phyloP scores from a whole-genome alignment of 2,113 vertebrate genomes.

The Benitochromis conjunctus region DNA sequence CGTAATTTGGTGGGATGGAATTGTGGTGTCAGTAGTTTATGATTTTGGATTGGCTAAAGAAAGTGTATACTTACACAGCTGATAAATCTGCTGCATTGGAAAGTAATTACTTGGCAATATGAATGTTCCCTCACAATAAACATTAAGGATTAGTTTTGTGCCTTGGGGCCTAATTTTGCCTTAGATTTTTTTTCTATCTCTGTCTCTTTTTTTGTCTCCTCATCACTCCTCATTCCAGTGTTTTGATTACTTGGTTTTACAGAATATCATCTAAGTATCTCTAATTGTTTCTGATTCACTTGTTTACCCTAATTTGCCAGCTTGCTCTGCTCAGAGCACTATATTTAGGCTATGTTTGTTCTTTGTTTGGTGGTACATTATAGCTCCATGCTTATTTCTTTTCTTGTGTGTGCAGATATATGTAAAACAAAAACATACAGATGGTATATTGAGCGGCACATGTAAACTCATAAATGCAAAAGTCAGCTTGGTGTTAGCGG shows the following conservation, averaged over 20 bases:
- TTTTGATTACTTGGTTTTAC: slow-evolving; percentile 35
- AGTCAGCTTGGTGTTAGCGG: neutral
- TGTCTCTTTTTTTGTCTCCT: neutral
- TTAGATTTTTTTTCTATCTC: neutral
- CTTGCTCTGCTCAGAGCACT: neutral
- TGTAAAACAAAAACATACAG: neutral
- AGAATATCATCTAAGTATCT: slow-evolving; percentile 18
- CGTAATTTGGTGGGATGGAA: slow-evolving; percentile 22
- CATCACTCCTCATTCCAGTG: slow-evolving; percentile 7
- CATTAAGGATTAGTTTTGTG: slow-evolving; percentile 26
- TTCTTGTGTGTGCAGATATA: neutral
- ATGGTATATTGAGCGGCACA: neutral
- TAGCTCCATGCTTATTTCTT: neutral
- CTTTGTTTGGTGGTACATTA: neutral
- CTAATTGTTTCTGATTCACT: slow-evolving; percentile 56
- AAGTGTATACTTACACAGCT: neutral
- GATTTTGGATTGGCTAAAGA: slow-evolving; percentile 1
- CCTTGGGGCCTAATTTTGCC: neutral
- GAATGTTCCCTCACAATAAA: neutral
- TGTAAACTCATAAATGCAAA: neutral
- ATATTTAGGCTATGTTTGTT: neutral
- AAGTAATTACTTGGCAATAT: slow-evolving; percentile 31
- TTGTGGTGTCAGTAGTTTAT: slow-evolving; percentile 19
- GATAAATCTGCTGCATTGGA: slow-evolving; percentile 11
- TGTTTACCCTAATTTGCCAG: slow-evolving; percentile 40